Percentiles rank a stretch among this genome's conserved stretches.
Conservation (phyloP, 2,888 invertebrate species). For the Epistrophe grossulariae region DNA sequence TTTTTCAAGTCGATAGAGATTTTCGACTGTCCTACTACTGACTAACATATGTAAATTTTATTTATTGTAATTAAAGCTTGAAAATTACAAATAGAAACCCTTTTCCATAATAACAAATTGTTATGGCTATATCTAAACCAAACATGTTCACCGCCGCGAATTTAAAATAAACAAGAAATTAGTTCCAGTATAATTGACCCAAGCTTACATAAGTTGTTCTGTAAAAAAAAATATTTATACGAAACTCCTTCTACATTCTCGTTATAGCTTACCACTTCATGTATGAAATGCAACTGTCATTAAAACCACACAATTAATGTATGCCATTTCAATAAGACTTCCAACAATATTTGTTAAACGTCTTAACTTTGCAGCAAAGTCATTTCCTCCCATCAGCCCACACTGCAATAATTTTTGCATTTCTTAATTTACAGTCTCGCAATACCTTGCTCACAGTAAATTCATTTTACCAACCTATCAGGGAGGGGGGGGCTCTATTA, state of each 20-base stretch:
- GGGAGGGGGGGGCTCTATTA: conserved; percentile 40
- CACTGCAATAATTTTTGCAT: conserved; percentile 52
- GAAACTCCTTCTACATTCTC: background rate
- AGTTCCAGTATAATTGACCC: background rate
- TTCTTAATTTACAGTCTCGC: conserved; percentile 65
- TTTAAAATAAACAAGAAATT: background rate
- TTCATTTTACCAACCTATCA: conserved; percentile 61
- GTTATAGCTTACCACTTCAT: background rate
- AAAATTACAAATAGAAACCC: too few species aligned
- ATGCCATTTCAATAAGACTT: conserved; percentile 49
- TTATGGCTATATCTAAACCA: too few species aligned
- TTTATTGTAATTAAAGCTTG: too few species aligned
- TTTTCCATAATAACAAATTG: too few species aligned
- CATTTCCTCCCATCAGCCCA: conserved; percentile 18
- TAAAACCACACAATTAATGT: conserved; percentile 42
- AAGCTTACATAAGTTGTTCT: background rate
- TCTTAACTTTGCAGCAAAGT: conserved; percentile 46
- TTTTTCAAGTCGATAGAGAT: too few species aligned
- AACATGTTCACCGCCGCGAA: too few species aligned
- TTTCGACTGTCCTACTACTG: too few species aligned
- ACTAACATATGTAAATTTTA: too few species aligned
- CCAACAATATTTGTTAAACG: conserved; percentile 65
- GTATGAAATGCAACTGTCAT: conserved; percentile 24
- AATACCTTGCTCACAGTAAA: conserved; percentile 68
- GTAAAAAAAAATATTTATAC: background rate